Evolutionary conservation across 2,797 vertebrate species (phyloP), one percentile per base, ranked within the genome.

Genomic region (Microcaecilia unicolor): DNA sequence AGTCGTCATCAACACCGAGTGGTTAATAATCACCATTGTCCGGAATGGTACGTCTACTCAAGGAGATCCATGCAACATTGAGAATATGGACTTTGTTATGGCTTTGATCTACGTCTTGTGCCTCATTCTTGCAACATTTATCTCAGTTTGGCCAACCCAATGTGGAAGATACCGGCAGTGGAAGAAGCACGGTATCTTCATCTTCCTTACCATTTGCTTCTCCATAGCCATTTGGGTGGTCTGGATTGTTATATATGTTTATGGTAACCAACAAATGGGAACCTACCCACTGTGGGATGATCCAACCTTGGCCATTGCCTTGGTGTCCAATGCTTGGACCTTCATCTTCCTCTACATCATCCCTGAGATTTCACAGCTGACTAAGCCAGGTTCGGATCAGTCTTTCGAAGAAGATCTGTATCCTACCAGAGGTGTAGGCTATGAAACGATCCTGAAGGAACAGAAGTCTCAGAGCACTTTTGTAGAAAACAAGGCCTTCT

Each of bases 401-500:
- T 34, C 50, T 40, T 74, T 76, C 0, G 74, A 72, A 9, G 82
- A 85, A 0, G 78, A 90, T 0, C 26, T 79, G 15, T 91, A 90
- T 61, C 79, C 85, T 1, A 84, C 56, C 1, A 63, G 78, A 0
- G 89, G 82, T 0, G 85, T 90, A 23, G 91, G 92, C 44, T 99
- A 97, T 1, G 95, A 97, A 72, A 96, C 78, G 25, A 93, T 97
- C 72, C 73, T 98, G 42, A 97, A 93, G 64, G 88, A 95, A 20
- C 90, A 93, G 61, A 75, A 73, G 30, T 38, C 85, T 0, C 88
- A 89, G 63, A 94, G 78, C 62, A 87, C 96, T 75, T 96, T 87
- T 2, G 67, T 97, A 76, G 94, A 98, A 43, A 98, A 98, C 58
- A 96, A 97, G 59, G 93, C 90, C 0, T 98, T 98, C 70, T 91